Percentiles rank a stretch among this genome's conserved stretches.
Evolutionary conservation across 2,113 vertebrate genomes (phyloP).

Genomic region (Vidua macroura): DNA sequence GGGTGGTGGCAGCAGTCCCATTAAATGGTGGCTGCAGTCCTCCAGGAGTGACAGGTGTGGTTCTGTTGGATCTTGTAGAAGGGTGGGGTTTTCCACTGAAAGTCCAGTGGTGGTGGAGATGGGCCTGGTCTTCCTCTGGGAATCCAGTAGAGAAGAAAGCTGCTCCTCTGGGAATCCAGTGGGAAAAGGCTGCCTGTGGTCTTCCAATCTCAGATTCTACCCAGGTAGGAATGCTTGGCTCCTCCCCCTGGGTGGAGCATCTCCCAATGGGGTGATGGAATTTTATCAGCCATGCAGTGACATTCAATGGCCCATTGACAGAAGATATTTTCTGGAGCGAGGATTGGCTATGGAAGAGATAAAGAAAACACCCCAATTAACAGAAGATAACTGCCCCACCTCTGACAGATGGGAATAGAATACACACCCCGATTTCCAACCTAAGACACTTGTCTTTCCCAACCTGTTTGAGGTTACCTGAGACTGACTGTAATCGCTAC

Average conservation of each 20-base stretch:
- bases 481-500: neutral
- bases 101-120: neutral
- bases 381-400: neutral
- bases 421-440: neutral
- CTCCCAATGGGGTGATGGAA: neutral
- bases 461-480: neutral
- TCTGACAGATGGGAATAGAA: neutral
- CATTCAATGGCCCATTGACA: neutral
- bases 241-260: neutral
- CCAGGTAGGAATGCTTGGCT: neutral
- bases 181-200: neutral
- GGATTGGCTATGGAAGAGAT: neutral
- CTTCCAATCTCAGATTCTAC: neutral
- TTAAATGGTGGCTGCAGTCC: neutral
- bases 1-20: fast-evolving
- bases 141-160: neutral
- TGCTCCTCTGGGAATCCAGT: neutral
- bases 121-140: neutral
- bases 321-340: neutral
- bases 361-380: neutral
- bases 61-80: neutral
- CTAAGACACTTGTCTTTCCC: neutral
- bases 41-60: neutral
- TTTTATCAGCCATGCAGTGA: neutral
- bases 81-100: neutral